These are phyloP conservation scores for Euwallacea similis DNA, from an alignment of 1,140 invertebrate genomes.

Conservation along the genomic window DNA sequence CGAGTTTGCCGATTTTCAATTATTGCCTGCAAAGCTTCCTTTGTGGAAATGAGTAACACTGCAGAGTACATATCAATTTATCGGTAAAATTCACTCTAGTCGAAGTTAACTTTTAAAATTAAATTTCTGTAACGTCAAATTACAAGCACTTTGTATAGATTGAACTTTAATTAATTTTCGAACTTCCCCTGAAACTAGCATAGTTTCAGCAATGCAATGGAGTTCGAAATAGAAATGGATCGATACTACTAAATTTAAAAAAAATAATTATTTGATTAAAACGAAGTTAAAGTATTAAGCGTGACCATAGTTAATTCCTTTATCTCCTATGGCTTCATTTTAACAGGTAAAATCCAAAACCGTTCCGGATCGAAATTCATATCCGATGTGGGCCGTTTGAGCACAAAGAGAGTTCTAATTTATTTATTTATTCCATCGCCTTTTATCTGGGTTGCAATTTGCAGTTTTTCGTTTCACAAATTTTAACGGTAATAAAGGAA, in stretches of 20 bases:
- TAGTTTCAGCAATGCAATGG: not conserved
- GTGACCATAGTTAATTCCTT: no score
- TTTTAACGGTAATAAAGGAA: conserved; percentile 3
- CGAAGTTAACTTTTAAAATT: not conserved
- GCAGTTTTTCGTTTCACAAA: conserved; percentile 4
- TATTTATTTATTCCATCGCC: conserved; percentile 5
- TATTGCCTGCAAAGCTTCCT: no score
- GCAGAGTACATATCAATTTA: no score
- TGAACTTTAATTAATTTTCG: not conserved
- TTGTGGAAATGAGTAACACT: no score
- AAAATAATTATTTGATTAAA: no score
- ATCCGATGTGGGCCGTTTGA: not conserved
- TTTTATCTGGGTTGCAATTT: conserved; percentile 5
- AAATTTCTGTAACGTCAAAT: not conserved
- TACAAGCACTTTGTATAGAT: not conserved
- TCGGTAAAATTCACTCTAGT: not conserved
- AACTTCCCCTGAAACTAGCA: not conserved
- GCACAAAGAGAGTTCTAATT: not conserved
- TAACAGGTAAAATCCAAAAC: no score
- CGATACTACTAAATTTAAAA: no score
- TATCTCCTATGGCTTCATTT: no score
- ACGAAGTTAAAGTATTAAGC: no score
- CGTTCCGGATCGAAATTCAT: not conserved
- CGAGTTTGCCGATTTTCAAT: no score
- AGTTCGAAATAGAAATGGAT: no score